Conservation (phyloP, 2,888 invertebrate genomes). For the Scaptomyza reducta region DNA sequence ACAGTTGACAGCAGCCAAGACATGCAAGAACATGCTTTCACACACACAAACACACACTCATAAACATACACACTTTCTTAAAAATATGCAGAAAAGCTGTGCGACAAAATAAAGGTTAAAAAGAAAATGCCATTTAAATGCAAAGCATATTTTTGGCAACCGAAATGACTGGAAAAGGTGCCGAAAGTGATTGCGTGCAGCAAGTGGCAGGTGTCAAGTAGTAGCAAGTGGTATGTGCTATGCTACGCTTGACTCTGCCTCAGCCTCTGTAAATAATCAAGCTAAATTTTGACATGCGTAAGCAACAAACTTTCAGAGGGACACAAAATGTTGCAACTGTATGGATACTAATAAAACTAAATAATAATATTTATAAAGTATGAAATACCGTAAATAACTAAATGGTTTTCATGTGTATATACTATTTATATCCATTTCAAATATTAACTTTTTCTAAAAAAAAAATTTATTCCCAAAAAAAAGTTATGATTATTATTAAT, state of each 20-base stretch:
- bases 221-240: constrained; percentile 12
- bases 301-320: constrained; percentile 20
- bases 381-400: neutral
- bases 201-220: constrained; percentile 19
- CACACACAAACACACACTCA: constrained; percentile 20
- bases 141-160: constrained; percentile 69
- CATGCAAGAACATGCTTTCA: constrained; percentile 44
- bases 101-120: constrained; percentile 43
- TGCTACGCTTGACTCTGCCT: constrained; percentile 2
- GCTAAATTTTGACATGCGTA: constrained; percentile 54
- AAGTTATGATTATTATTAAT: too few relatives aligned
- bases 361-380: neutral
- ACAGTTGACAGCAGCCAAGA: constrained; percentile 43
- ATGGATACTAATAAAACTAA: neutral
- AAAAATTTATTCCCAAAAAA: too few relatives aligned
- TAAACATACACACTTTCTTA: constrained; percentile 18
- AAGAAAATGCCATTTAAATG: constrained; percentile 74
- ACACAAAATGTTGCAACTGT: constrained; percentile 3
- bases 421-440: too few relatives aligned
- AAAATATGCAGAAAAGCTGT: constrained; percentile 59
- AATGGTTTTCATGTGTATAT: too few relatives aligned
- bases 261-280: constrained; percentile 56
- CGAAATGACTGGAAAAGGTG: constrained; percentile 54
- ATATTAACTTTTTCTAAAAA: too few relatives aligned
- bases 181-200: constrained; percentile 34